phyloP scores from a whole-genome alignment of 2,888 invertebrate genomes.

The Drosophila barbarae region DNA sequence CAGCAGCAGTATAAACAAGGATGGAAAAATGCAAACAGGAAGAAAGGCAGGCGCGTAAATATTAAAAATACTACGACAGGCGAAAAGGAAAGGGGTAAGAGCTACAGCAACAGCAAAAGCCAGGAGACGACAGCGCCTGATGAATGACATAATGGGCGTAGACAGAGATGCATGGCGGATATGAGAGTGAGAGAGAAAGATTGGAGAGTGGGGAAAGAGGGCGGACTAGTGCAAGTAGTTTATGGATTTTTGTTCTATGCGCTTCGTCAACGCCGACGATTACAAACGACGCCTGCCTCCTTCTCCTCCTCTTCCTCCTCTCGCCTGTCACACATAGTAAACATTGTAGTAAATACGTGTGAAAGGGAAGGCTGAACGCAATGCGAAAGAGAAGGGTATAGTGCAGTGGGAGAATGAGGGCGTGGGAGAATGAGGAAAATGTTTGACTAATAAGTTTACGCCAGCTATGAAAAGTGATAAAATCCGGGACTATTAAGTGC shows the following conservation, averaged over 20 bases:
- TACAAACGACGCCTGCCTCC: constrained; percentile 13
- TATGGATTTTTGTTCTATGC: constrained; percentile 62
- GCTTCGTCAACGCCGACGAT: constrained; percentile 29
- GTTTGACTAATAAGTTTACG: constrained; percentile 37
- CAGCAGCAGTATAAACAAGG: constrained; percentile 30
- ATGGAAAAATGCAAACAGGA: constrained; percentile 52
- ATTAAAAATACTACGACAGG: constrained; percentile 54
- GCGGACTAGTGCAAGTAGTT: constrained; percentile 59
- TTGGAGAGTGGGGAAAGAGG: not conserved
- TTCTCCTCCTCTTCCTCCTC: constrained; percentile 17
- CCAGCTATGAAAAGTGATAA: constrained; percentile 7
- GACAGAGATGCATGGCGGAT: constrained; percentile 33
- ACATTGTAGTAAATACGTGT: constrained; percentile 65
- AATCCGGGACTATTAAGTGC: not conserved
- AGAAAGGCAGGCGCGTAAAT: constrained; percentile 62
- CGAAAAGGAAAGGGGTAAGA: constrained; percentile 30
- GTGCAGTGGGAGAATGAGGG: not conserved
- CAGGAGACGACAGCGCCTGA: constrained; percentile 40
- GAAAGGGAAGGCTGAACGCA: constrained; percentile 29
- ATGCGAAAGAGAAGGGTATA: constrained; percentile 7
- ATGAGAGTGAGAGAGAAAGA: constrained; percentile 4
- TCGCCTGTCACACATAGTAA: constrained; percentile 65
- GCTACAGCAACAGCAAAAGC: constrained; percentile 6
- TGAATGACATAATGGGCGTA: constrained; percentile 68
- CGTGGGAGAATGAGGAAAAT: constrained; percentile 1